Conservation (phyloP, 2,113 vertebrate species). For the Apodemus speciosus region DNA sequence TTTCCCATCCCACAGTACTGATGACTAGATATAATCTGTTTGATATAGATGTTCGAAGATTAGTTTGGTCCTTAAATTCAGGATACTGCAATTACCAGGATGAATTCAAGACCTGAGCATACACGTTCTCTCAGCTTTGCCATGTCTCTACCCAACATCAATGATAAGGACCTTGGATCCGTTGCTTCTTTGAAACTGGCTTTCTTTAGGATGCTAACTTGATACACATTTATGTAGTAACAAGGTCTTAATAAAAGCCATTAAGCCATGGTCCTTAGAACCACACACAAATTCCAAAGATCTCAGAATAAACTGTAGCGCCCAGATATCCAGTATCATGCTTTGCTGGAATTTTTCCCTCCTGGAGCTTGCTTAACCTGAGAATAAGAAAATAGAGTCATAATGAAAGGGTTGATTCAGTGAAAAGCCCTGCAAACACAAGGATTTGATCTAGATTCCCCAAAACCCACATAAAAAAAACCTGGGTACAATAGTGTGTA, state of each 20-base stretch:
- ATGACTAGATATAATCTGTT: neutral
- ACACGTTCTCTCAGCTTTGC: neutral
- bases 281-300: neutral
- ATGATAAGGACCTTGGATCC: neutral
- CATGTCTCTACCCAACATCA: neutral
- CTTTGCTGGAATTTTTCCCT: neutral
- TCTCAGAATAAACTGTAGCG: neutral
- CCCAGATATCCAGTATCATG: neutral
- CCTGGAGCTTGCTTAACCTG: neutral
- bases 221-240: neutral
- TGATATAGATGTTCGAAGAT: neutral
- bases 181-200: neutral
- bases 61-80: neutral
- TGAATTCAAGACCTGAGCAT: neutral
- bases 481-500: neutral
- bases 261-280: neutral
- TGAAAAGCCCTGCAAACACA: neutral
- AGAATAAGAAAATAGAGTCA: neutral
- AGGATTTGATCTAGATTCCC: neutral
- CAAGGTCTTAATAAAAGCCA: constrained; percentile 11
- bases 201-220: neutral
- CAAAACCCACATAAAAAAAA: neutral
- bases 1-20: neutral
- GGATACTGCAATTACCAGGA: neutral
- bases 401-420: neutral